A percentile compares a stretch with the other conserved stretches of the same genome.
Evolutionary conservation across 2,888 invertebrate genomes (phyloP).

Genomic region (Drosophila bunnanda): DNA sequence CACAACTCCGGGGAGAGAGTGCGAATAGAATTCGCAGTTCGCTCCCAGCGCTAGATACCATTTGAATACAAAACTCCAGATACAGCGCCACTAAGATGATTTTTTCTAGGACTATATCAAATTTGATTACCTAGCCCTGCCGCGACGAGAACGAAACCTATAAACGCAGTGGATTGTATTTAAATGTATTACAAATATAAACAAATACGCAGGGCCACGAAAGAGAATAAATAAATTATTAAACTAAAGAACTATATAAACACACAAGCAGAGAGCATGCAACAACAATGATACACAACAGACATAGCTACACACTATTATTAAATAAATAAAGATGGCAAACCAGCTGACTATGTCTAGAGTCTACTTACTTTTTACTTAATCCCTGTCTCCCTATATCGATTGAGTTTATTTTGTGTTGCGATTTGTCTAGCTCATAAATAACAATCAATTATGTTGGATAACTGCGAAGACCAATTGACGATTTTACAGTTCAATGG

Average conservation of each 20-base stretch:
- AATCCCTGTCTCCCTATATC: background rate
- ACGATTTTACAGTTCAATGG: background rate
- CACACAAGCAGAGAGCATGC: constrained; percentile 57
- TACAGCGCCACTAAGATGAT: constrained; percentile 39
- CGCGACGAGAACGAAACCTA: constrained; percentile 41
- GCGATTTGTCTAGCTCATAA: background rate
- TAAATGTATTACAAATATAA: constrained; percentile 78
- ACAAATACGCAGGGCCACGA: constrained; percentile 62
- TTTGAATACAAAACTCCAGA: constrained; percentile 26
- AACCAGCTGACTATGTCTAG: constrained; percentile 49
- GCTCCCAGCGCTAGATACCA: constrained; percentile 44
- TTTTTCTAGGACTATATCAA: constrained; percentile 43
- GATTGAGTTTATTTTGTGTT: background rate
- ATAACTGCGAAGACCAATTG: background rate
- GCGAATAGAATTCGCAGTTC: constrained; percentile 72
- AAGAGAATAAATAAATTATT: constrained; percentile 34
- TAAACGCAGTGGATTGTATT: constrained; percentile 71
- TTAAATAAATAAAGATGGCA: constrained; percentile 70
- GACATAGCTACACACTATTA: constrained; percentile 77
- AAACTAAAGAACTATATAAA: constrained; percentile 42
- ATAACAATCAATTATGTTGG: background rate
- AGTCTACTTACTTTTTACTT: constrained; percentile 1
- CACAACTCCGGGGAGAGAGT: constrained; percentile 51
- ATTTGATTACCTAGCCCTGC: constrained; percentile 21
- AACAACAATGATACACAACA: constrained; percentile 65